Evolutionary conservation across 1,140 invertebrate species (phyloP).

Genomic region (Meloidogyne chitwoodi): DNA sequence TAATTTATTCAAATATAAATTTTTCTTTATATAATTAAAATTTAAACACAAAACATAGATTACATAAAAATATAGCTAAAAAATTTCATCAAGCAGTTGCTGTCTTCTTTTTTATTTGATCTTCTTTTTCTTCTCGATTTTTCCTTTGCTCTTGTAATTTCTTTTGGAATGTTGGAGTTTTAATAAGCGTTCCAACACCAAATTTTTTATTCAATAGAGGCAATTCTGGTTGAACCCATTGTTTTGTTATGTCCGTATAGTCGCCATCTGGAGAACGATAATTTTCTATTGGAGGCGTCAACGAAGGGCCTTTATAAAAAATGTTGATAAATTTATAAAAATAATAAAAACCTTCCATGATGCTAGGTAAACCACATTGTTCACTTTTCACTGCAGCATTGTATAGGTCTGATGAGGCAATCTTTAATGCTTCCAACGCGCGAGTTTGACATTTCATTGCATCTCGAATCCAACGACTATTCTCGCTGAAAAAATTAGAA

Average conservation of each 20-base stretch:
- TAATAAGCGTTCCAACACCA: conserved; percentile 5
- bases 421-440: conserved; percentile 55
- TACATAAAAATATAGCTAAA: not conserved
- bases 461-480: conserved; percentile 45
- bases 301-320: conserved; percentile 36
- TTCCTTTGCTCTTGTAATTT: not conserved
- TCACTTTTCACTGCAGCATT: conserved; percentile 58
- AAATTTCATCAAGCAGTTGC: not conserved
- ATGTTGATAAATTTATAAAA: not conserved
- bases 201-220: conserved; percentile 3
- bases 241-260: conserved; percentile 25
- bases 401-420: conserved; percentile 60
- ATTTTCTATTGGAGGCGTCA: conserved; percentile 58
- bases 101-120: not conserved
- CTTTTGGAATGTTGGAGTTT: conserved; percentile 11
- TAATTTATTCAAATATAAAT: too few species aligned
- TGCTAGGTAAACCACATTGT: conserved; percentile 43
- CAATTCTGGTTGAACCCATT: conserved; percentile 10
- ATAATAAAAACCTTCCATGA: conserved; percentile 39
- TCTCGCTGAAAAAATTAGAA: not conserved
- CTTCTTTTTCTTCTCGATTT: not conserved
- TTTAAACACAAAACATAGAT: not conserved
- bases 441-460: conserved; percentile 45
- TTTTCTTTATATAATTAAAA: not conserved
- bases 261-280: conserved; percentile 61